These are phyloP conservation scores for Peromyscus maniculatus DNA, from an alignment of 2,113 vertebrate species.

Conservation along the genomic window DNA sequence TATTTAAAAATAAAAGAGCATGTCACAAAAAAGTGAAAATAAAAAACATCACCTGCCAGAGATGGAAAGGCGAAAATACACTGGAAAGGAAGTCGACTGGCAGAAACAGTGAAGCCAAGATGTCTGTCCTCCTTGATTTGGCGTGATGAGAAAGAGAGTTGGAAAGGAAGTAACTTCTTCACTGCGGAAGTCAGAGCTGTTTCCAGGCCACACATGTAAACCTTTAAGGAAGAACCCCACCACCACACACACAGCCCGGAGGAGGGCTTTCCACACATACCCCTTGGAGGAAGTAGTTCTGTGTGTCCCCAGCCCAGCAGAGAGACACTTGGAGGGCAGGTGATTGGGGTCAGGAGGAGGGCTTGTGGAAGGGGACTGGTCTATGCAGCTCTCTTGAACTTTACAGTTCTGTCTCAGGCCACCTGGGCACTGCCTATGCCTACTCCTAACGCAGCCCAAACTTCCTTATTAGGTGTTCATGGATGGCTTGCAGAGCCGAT, in stretches of 20 bases:
- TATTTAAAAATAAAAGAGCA: background rate
- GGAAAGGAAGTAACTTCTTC: background rate
- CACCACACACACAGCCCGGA: rapidly evolving
- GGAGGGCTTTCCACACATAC: rapidly evolving
- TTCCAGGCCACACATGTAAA: background rate
- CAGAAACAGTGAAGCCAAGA: background rate
- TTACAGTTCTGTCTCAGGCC: background rate
- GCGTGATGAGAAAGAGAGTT: background rate
- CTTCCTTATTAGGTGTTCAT: background rate
- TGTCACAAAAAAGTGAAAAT: background rate
- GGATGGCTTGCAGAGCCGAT: background rate
- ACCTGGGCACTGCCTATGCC: background rate
- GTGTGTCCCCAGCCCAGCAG: background rate
- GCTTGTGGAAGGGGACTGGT: rapidly evolving
- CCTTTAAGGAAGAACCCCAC: background rate
- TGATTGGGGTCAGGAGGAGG: background rate
- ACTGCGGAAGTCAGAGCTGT: background rate
- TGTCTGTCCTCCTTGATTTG: background rate
- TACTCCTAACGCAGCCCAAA: background rate
- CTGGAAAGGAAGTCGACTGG: background rate
- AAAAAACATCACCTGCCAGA: background rate
- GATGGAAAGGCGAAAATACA: background rate
- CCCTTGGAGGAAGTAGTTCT: background rate
- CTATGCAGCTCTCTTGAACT: rapidly evolving
- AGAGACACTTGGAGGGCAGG: background rate